Base-by-base conservation (phyloP, 2,888 invertebrate genomes). In the Euproctis similis region DNA sequence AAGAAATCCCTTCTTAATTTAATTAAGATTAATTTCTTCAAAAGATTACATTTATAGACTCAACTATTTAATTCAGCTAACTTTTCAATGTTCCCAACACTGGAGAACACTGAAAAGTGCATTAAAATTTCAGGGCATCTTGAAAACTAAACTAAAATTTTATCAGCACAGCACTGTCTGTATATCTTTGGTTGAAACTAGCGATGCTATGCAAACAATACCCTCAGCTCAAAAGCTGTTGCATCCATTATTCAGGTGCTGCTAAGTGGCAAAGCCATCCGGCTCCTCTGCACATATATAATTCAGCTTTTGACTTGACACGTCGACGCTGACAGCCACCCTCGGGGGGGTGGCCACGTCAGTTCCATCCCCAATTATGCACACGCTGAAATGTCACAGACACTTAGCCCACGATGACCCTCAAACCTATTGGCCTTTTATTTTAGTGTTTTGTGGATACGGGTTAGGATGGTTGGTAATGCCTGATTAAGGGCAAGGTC, bases 341-440 rank as follows among this genome's bases (percentile, higher is more conserved):
- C 34, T 30, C 37, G n/a, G 27, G 33, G 31, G 47, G 52, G 41
- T 36, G 48, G 53, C 39, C 57, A 61, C 55, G 78, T 81, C 84
- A 81, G 68, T 82, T 63, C 61, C 65, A 56, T 42, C 50, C 59
- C 77, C 81, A 84, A 84, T 84, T 84, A 84, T 82, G 78, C 81
- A 78, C 62, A 60, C 63, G 65, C 53, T 69, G 67, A 78, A 78
- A 77, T 72, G 80, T 76, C 81, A 73, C 65, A 53, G 51, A 46
- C 76, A 75, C 76, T 81, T 74, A 75, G 64, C 52, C 45, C 46
- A 37, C 52, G 59, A 58, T 81, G 84, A 84, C 82, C 84, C 78
- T 78, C 69, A 81, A 62, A 82, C 82, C 82, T 67, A 82, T 74
- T 82, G 78, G 71, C 84, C 78, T 71, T 74, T 81, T 76, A 69